Conservation (phyloP, 2,797 vertebrate genomes). For the Cynodonichthys magdalenae region DNA sequence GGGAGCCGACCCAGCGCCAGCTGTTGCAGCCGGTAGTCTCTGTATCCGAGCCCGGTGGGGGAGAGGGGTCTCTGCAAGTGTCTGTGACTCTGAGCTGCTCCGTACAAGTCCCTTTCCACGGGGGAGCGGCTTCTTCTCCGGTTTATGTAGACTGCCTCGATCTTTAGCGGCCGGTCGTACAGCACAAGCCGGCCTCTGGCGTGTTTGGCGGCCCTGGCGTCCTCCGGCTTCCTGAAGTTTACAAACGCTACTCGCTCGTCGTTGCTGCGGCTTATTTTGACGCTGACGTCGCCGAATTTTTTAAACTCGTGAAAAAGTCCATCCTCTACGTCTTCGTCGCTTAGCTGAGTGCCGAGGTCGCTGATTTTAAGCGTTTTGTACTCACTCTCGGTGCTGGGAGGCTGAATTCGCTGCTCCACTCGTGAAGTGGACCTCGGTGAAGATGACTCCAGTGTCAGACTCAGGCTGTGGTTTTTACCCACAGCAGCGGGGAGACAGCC, state of each 20-base stretch:
- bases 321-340: conserved; percentile 97
- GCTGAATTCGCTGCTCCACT: conserved; percentile 76
- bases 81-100: conserved; percentile 80
- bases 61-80: conserved; percentile 89
- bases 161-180: conserved; percentile 95
- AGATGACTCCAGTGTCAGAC: conserved; percentile 78
- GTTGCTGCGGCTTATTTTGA: conserved; percentile 93
- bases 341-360: conserved; percentile 93
- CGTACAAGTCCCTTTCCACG: conserved; percentile 88
- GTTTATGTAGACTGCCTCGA: conserved; percentile 91
- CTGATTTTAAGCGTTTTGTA: conserved; percentile 98
- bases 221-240: conserved; percentile 95
- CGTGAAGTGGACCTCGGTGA: conserved; percentile 72
- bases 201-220: conserved; percentile 93
- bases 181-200: conserved; percentile 92
- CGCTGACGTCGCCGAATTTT: conserved; percentile 96
- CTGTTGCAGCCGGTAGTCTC: conserved; percentile 96
- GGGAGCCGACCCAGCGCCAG: conserved; percentile 91
- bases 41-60: conserved; percentile 90
- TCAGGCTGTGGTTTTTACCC: conserved; percentile 82
- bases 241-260: conserved; percentile 96
- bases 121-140: conserved; percentile 90
- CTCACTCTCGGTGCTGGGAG: conserved; percentile 83
- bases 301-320: conserved; percentile 98
- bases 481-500: conserved; percentile 74